Percentiles rank a stretch among this genome's conserved stretches.
phyloP scores from a whole-genome alignment of 1,140 invertebrate species.

The Euschistus heros region DNA sequence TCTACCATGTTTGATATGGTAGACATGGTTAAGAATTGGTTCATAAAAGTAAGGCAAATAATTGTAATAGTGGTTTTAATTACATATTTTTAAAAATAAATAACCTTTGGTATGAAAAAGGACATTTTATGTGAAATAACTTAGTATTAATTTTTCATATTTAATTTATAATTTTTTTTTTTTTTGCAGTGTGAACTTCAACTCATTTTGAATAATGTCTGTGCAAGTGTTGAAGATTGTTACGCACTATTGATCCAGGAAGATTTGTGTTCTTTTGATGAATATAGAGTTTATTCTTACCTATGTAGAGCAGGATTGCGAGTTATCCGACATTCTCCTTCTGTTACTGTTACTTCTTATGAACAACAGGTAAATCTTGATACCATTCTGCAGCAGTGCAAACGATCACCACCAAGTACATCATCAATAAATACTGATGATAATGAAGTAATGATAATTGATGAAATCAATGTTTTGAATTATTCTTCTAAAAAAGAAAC shows the following conservation, averaged over 20 bases:
- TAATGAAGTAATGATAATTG: not conserved
- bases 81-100: not conserved
- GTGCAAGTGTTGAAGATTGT: constrained; percentile 49
- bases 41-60: not conserved
- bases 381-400: not conserved
- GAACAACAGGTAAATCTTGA: constrained; percentile 3
- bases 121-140: constrained; percentile 11
- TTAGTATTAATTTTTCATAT: constrained; percentile 17
- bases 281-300: constrained; percentile 51
- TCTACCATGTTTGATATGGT: too few relatives aligned
- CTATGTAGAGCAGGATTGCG: constrained; percentile 45
- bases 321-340: constrained; percentile 26
- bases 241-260: constrained; percentile 43
- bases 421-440: not conserved
- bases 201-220: constrained; percentile 42
- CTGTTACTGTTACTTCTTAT: constrained; percentile 7
- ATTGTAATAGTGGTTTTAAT: not conserved
- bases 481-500: not conserved
- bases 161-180: constrained; percentile 26
- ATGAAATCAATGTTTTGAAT: not conserved
- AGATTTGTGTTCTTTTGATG: constrained; percentile 39
- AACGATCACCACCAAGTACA: not conserved
- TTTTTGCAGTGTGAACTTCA: constrained; percentile 43
- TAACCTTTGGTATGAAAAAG: not conserved
- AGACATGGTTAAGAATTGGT: not conserved